phyloP scores from a whole-genome alignment of 1,140 invertebrate genomes.

The Onthophagus taurus region DNA sequence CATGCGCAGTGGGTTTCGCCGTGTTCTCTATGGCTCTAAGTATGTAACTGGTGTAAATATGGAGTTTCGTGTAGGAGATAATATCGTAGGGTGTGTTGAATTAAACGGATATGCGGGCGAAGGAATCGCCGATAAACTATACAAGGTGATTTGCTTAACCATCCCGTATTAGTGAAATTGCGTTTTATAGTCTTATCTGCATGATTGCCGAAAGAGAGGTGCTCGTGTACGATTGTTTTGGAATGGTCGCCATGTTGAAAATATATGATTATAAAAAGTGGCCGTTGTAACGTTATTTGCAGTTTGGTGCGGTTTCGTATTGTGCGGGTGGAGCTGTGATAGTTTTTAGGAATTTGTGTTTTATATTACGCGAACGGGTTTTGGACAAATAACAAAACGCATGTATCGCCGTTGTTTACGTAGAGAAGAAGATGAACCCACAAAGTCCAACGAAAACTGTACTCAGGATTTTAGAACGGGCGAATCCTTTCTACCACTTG shows the following conservation, averaged over 20 bases:
- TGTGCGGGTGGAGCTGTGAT: too few relatives aligned
- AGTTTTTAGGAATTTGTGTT: constrained; percentile 19
- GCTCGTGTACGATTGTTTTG: constrained; percentile 29
- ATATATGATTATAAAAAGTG: constrained; percentile 25
- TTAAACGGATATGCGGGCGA: constrained; percentile 28
- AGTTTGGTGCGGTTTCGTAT: too few relatives aligned
- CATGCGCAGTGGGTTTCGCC: too few relatives aligned
- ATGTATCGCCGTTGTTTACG: too few relatives aligned
- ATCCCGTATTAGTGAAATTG: constrained; percentile 28
- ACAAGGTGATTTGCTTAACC: constrained; percentile 30
- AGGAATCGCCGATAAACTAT: constrained; percentile 31
- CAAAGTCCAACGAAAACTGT: too few relatives aligned
- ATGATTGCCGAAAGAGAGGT: constrained; percentile 29
- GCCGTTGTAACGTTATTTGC: too few relatives aligned
- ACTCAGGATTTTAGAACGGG: too few relatives aligned
- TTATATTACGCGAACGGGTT: constrained; percentile 6
- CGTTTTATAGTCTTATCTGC: constrained; percentile 31
- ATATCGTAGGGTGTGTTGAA: constrained; percentile 29
- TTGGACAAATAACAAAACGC: constrained; percentile 5
- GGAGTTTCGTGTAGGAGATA: constrained; percentile 34
- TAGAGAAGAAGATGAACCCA: too few relatives aligned
- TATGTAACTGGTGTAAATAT: constrained; percentile 36
- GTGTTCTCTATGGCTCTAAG: too few relatives aligned
- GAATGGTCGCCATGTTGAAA: constrained; percentile 34
- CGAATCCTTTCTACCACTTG: too few relatives aligned